phyloP scores from a whole-genome alignment of 2,888 invertebrate species.

The Melanostoma mellinum region DNA sequence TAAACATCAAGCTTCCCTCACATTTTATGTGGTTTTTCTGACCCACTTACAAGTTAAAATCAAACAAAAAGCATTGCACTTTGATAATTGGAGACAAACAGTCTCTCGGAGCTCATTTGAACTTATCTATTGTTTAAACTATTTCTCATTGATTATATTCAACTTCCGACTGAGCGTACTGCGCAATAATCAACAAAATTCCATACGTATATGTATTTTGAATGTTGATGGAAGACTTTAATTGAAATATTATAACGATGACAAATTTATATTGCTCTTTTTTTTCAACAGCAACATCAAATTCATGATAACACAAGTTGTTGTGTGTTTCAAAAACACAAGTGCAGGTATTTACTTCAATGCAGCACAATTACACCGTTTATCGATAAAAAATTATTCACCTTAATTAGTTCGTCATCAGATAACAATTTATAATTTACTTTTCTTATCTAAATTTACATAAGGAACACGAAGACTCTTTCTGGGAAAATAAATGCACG shows the following conservation, averaged over 20 bases:
- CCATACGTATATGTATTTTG: too few relatives aligned
- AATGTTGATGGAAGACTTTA: too few relatives aligned
- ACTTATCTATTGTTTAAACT: neutral
- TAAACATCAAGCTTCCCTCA: too few relatives aligned
- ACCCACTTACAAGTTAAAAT: too few relatives aligned
- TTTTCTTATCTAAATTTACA: constrained; percentile 46
- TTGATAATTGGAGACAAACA: neutral
- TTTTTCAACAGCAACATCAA: too few relatives aligned
- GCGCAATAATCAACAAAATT: constrained; percentile 12
- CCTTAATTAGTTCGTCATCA: constrained; percentile 22
- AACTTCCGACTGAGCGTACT: neutral
- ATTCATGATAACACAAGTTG: too few relatives aligned
- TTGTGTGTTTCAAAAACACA: neutral
- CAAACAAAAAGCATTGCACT: too few relatives aligned
- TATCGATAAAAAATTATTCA: constrained; percentile 8
- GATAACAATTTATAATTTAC: neutral
- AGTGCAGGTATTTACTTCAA: neutral
- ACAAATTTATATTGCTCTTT: too few relatives aligned
- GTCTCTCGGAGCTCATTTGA: neutral
- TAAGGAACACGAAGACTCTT: constrained; percentile 36
- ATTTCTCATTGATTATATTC: neutral
- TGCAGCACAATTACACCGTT: constrained; percentile 1
- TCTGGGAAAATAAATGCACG: constrained; percentile 34
- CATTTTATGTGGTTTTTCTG: too few relatives aligned
- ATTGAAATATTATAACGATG: too few relatives aligned